These are phyloP conservation scores for Dasyurus viverrinus DNA, from an alignment of 2,113 vertebrate species.

Conservation along the genomic window DNA sequence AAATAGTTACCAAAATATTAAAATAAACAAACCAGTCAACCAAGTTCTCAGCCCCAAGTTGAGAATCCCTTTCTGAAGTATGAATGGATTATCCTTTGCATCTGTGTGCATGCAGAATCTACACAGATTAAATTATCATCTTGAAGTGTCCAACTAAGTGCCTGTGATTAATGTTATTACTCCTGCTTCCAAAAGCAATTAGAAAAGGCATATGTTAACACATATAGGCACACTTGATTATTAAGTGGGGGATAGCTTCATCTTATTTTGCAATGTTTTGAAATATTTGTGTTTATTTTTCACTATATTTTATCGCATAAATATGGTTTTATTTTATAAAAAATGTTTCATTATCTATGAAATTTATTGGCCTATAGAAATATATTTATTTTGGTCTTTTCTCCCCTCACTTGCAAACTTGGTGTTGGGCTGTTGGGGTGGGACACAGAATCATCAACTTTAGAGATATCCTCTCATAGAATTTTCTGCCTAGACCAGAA, in stretches of 20 bases:
- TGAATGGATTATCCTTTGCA: not conserved
- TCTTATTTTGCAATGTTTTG: not conserved
- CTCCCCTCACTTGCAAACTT: conserved; percentile 22
- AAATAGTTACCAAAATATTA: not conserved
- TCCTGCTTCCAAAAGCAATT: not conserved
- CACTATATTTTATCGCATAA: not conserved
- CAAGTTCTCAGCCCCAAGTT: not conserved
- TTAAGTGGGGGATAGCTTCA: not conserved
- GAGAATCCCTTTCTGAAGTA: not conserved
- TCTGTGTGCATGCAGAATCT: not conserved
- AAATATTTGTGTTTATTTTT: not conserved
- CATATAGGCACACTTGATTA: not conserved
- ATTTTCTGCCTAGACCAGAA: conserved; percentile 13
- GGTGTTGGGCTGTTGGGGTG: not conserved
- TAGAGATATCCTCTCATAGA: not conserved
- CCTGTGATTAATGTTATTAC: not conserved
- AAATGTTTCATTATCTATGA: conserved; percentile 24
- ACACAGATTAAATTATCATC: not conserved
- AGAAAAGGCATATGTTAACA: not conserved
- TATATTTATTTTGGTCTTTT: conserved; percentile 49
- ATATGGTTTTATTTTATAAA: not conserved
- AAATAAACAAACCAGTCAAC: not conserved
- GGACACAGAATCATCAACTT: conserved; percentile 35
- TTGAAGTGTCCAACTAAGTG: not conserved
- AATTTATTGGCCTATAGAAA: not conserved